These are phyloP conservation scores for Girardinus metallicus DNA, from an alignment of 2,797 vertebrate species.

Conservation along the genomic window DNA sequence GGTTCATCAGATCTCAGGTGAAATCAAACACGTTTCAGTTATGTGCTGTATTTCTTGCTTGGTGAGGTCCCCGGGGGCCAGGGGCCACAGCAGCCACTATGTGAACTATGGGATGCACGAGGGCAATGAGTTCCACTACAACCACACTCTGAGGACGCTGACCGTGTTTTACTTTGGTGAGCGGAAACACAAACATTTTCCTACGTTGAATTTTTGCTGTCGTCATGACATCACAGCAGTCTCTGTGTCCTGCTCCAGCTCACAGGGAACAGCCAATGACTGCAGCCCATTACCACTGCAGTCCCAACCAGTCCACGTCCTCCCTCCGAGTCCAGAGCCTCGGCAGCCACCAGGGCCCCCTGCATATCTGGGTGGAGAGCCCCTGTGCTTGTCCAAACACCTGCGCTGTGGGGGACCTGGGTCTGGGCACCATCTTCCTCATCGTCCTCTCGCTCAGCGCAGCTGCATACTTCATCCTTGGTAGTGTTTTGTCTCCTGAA, in stretches of 20 bases:
- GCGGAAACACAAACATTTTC: not conserved
- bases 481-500: conserved; percentile 43
- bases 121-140: conserved; percentile 75
- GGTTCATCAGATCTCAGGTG: not conserved
- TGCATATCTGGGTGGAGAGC: conserved; percentile 80
- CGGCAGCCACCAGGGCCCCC: conserved; percentile 22
- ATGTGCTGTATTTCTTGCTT: not conserved
- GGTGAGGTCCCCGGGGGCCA: conserved; percentile 48
- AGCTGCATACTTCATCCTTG: conserved; percentile 77
- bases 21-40: not conserved
- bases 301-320: conserved; percentile 62
- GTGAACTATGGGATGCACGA: conserved; percentile 78
- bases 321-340: conserved; percentile 51
- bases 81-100: conserved; percentile 47
- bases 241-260: conserved; percentile 24
- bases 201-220: not conserved
- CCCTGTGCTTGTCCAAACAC: conserved; percentile 82
- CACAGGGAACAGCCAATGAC: conserved; percentile 55
- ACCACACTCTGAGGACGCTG: conserved; percentile 67
- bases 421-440: conserved; percentile 79
- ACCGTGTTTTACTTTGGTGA: conserved; percentile 80
- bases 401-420: conserved; percentile 77
- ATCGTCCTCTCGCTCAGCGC: conserved; percentile 77
- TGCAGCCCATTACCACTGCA: conserved; percentile 77
- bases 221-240: not conserved